phyloP scores from a whole-genome alignment of 2,888 invertebrate genomes.

The Trisateles emortualis region DNA sequence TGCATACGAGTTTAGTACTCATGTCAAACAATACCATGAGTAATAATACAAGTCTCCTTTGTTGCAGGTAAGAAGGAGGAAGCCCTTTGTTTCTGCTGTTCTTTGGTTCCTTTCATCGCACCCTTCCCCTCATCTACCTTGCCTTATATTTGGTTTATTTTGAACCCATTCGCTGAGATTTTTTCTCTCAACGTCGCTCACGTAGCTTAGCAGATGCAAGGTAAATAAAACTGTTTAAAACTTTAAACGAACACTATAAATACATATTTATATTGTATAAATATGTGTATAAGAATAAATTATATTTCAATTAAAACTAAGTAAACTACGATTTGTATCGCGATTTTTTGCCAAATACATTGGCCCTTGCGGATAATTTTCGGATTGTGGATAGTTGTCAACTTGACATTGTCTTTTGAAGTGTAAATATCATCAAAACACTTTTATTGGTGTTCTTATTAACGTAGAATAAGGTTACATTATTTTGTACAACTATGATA shows the following conservation, averaged over 20 bases:
- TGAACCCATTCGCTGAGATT: slow-evolving; percentile 23
- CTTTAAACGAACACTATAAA: neutral
- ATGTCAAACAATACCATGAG: slow-evolving; percentile 48
- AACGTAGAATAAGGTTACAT: too few species aligned
- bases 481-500: too few species aligned
- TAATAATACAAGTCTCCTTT: slow-evolving; percentile 64
- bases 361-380: too few species aligned
- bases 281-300: neutral
- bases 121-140: slow-evolving; percentile 40
- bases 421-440: too few species aligned
- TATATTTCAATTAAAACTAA: too few species aligned
- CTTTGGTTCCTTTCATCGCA: slow-evolving; percentile 43
- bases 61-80: slow-evolving; percentile 76
- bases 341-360: too few species aligned
- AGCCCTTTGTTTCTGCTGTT: slow-evolving; percentile 57
- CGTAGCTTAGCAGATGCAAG: slow-evolving; percentile 34
- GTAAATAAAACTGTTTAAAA: slow-evolving; percentile 11
- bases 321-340: too few species aligned
- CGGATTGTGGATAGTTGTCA: too few species aligned
- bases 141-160: slow-evolving; percentile 46
- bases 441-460: too few species aligned
- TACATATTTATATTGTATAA: neutral
- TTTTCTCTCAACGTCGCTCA: slow-evolving; percentile 21
- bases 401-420: too few species aligned
- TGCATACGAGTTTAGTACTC: slow-evolving; percentile 42